Conservation (phyloP, 2,797 vertebrate species). For the Rhinoraja longicauda region DNA sequence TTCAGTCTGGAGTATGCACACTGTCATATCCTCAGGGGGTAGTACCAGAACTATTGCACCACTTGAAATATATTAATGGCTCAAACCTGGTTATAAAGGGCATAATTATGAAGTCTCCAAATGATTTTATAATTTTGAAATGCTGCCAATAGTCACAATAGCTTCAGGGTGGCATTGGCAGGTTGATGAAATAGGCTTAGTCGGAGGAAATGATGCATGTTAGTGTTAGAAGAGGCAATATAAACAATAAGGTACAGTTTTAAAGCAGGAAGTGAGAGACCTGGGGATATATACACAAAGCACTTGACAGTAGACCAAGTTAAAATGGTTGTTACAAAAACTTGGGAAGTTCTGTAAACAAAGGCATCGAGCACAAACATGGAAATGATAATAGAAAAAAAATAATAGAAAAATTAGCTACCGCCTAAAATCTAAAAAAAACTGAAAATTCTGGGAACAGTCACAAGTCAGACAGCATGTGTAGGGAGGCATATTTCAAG, state of each 20-base stretch:
- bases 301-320: neutral
- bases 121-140: neutral
- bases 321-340: neutral
- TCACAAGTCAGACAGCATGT: too few relatives aligned
- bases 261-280: neutral
- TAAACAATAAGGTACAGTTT: neutral
- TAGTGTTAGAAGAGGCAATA: neutral
- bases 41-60: neutral
- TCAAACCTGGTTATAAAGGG: neutral
- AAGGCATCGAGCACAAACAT: neutral
- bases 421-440: too few relatives aligned
- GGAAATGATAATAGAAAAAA: neutral
- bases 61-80: neutral
- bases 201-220: neutral
- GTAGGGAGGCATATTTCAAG: too few relatives aligned
- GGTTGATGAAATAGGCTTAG: neutral
- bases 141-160: neutral
- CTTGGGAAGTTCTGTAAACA: neutral
- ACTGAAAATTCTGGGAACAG: too few relatives aligned
- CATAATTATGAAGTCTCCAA: neutral
- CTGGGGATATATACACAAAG: neutral
- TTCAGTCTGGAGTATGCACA: neutral
- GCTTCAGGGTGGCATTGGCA: neutral
- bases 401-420: too few relatives aligned
- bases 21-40: neutral